Percentiles rank a stretch among this genome's conserved stretches.
Conservation (phyloP, 1,140 invertebrate genomes). For the Brachionus manjavacas region DNA sequence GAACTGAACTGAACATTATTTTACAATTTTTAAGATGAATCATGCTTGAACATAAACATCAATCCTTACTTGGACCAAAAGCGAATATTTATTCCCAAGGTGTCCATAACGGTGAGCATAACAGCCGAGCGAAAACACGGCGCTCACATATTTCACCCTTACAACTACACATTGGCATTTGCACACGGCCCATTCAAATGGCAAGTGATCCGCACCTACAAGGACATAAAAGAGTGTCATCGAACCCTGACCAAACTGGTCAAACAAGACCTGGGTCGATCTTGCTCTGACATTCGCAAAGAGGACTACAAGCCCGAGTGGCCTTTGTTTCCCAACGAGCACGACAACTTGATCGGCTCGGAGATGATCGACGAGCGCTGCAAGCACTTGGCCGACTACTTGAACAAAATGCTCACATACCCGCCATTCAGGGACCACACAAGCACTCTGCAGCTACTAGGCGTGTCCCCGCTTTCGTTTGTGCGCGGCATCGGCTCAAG, state of each 20-base stretch:
- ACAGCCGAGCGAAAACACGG: slow-evolving; percentile 37
- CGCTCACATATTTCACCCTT: slow-evolving; percentile 40
- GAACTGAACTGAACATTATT: no score
- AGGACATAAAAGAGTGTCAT: slow-evolving; percentile 34
- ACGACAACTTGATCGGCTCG: slow-evolving; percentile 20
- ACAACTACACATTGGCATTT: slow-evolving; percentile 32
- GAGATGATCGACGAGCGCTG: slow-evolving; percentile 5
- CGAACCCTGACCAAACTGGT: not conserved
- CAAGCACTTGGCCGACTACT: slow-evolving; percentile 21
- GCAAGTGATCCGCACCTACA: slow-evolving; percentile 6
- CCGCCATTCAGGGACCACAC: slow-evolving; percentile 34
- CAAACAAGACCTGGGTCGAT: slow-evolving; percentile 19
- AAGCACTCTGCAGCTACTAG: not conserved
- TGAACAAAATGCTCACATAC: slow-evolving; percentile 11
- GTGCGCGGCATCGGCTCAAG: not conserved
- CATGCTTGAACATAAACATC: not conserved
- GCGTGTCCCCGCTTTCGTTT: slow-evolving; percentile 23
- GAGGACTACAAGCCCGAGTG: slow-evolving; percentile 20
- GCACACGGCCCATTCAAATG: slow-evolving; percentile 4
- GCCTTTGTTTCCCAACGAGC: slow-evolving; percentile 39
- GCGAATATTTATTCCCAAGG: not conserved
- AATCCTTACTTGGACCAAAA: slow-evolving; percentile 1
- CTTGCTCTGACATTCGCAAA: slow-evolving; percentile 15
- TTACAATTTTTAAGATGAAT: not conserved
- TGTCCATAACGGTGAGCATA: not conserved